Percentiles rank a stretch among this genome's conserved stretches.
Conservation (phyloP, 2,113 vertebrate genomes). For the Odocoileus hemionus region DNA sequence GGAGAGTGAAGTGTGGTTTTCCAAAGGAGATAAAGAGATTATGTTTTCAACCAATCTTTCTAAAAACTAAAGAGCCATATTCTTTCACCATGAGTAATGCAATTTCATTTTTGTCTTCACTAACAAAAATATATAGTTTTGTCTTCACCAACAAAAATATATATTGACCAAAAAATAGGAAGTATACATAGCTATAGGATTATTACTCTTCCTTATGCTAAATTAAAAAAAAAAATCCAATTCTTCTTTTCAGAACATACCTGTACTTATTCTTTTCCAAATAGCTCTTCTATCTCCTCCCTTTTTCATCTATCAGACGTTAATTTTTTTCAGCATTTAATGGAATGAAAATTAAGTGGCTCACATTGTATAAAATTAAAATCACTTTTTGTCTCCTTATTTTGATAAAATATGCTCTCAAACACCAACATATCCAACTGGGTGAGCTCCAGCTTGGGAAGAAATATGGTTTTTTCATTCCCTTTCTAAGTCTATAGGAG, state of each 20-base stretch:
- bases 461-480: neutral
- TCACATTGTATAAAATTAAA: neutral
- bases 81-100: neutral
- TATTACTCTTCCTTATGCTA: neutral
- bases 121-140: neutral
- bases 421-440: neutral
- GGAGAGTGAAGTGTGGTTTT: neutral
- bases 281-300: neutral
- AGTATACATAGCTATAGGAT: neutral
- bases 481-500: neutral
- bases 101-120: slow-evolving; percentile 24
- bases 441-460: neutral
- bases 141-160: neutral
- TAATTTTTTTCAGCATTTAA: slow-evolving; percentile 17
- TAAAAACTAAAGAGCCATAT: neutral
- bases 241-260: neutral
- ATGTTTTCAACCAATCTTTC: slow-evolving; percentile 15
- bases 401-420: slow-evolving; percentile 41
- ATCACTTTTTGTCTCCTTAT: slow-evolving; percentile 10
- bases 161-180: neutral
- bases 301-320: slow-evolving; percentile 14
- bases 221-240: neutral
- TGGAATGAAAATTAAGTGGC: neutral
- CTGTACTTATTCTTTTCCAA: neutral
- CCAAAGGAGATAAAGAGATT: neutral